phyloP scores from a whole-genome alignment of 2,888 invertebrate genomes.

The Lamellibrachia columna region DNA sequence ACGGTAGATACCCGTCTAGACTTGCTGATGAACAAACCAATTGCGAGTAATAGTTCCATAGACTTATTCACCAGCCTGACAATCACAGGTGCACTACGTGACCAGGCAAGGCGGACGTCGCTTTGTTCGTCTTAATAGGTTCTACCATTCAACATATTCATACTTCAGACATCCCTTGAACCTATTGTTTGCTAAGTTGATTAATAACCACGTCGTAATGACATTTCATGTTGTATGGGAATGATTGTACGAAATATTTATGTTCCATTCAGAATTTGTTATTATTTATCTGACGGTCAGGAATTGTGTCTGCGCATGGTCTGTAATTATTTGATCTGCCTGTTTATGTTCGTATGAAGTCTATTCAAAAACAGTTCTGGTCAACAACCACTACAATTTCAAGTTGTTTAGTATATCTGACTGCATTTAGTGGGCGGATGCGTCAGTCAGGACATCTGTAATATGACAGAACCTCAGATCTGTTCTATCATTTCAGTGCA shows the following conservation, averaged over 20 bases:
- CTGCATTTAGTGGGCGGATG: neutral
- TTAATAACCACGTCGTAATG: neutral
- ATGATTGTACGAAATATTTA: neutral
- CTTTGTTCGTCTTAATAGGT: neutral
- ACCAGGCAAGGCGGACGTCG: neutral
- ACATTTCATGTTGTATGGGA: neutral
- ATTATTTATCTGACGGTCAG: neutral
- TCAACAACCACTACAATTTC: neutral
- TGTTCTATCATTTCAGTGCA: neutral
- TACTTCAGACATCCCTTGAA: neutral
- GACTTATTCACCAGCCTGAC: neutral
- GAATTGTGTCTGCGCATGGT: neutral
- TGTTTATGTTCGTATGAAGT: neutral
- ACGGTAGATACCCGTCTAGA: neutral
- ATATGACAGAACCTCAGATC: neutral
- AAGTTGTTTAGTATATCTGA: neutral
- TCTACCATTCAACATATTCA: neutral
- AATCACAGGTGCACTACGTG: neutral
- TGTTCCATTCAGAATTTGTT: slow-evolving; percentile 11
- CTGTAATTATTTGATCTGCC: neutral
- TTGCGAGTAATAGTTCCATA: neutral
- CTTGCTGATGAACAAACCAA: neutral
- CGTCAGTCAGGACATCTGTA: neutral
- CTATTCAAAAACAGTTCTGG: neutral
- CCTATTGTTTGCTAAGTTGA: neutral